phyloP scores from a whole-genome alignment of 1,140 invertebrate genomes.

The Scaptomyza graminum region DNA sequence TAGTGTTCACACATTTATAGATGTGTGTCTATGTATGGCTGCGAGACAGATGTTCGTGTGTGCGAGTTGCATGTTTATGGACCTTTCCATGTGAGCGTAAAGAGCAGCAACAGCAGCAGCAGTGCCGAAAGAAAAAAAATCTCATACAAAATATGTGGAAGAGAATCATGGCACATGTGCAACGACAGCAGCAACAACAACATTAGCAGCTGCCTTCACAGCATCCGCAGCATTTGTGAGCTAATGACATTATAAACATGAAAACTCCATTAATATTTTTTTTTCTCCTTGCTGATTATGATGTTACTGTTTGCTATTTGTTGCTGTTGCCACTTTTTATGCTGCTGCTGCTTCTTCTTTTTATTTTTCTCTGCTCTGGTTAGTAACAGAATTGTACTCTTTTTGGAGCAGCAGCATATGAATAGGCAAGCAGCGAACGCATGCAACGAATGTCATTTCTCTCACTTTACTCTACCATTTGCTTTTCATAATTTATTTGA shows the following conservation, averaged over 20 bases:
- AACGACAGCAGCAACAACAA: constrained; percentile 41
- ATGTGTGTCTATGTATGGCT: constrained; percentile 44
- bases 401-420: constrained; percentile 50
- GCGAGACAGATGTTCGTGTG: constrained; percentile 16
- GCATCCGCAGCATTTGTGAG: constrained; percentile 74
- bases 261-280: constrained; percentile 83
- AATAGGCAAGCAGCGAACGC: constrained; percentile 51
- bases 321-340: constrained; percentile 25
- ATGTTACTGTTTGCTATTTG: constrained; percentile 50
- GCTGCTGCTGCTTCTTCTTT: constrained; percentile 59
- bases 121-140: constrained; percentile 55
- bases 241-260: constrained; percentile 83
- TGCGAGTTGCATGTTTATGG: constrained; percentile 71
- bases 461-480: constrained; percentile 58
- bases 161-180: constrained; percentile 74
- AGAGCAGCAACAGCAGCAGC: constrained; percentile 33
- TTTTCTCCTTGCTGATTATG: constrained; percentile 55
- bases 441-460: constrained; percentile 53
- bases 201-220: constrained; percentile 37
- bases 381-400: constrained; percentile 51
- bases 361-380: constrained; percentile 14
- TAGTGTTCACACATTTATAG: constrained; percentile 82
- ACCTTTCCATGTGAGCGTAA: constrained; percentile 62
- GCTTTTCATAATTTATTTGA: constrained; percentile 75
- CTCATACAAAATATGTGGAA: constrained; percentile 74